Evolutionary conservation across 2,113 vertebrate genomes (phyloP).

Genomic region (Rhineura floridana): DNA sequence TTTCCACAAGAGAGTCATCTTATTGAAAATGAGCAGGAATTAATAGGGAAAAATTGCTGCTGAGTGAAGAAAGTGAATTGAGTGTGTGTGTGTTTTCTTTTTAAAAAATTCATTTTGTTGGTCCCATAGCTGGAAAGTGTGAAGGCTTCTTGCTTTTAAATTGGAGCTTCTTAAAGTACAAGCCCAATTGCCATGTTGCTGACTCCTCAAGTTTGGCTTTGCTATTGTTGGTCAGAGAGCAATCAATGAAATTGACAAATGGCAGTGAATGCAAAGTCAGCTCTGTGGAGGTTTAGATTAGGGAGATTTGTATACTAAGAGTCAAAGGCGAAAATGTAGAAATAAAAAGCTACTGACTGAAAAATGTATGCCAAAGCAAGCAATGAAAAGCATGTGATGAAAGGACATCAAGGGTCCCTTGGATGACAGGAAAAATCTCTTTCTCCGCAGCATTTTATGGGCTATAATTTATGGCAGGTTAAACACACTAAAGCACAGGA

Average conservation of each 20-base stretch:
- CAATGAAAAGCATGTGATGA: slow-evolving; percentile 19
- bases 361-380: slow-evolving; percentile 38
- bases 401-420: slow-evolving; percentile 34
- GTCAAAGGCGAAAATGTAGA: slow-evolving; percentile 36
- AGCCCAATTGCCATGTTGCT: slow-evolving; percentile 41
- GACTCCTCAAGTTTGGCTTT: slow-evolving; percentile 51
- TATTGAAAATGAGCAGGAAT: slow-evolving; percentile 55
- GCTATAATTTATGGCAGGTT: slow-evolving; percentile 44
- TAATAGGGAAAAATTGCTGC: slow-evolving; percentile 53
- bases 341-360: slow-evolving; percentile 29
- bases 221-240: slow-evolving; percentile 6
- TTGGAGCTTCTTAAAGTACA: slow-evolving; percentile 47
- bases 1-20: slow-evolving; percentile 39
- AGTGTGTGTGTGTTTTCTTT: not conserved
- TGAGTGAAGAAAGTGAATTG: slow-evolving; percentile 47
- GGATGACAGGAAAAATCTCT: not conserved
- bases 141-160: slow-evolving; percentile 58
- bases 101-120: slow-evolving; percentile 51
- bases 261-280: slow-evolving; percentile 64
- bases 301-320: slow-evolving; percentile 45
- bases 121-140: slow-evolving; percentile 50
- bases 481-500: slow-evolving; percentile 34
- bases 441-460: slow-evolving; percentile 27
- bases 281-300: slow-evolving; percentile 47
- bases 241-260: slow-evolving; percentile 71